phyloP scores from a whole-genome alignment of 2,113 vertebrate species.

The human (Homo sapiens) region DNA sequence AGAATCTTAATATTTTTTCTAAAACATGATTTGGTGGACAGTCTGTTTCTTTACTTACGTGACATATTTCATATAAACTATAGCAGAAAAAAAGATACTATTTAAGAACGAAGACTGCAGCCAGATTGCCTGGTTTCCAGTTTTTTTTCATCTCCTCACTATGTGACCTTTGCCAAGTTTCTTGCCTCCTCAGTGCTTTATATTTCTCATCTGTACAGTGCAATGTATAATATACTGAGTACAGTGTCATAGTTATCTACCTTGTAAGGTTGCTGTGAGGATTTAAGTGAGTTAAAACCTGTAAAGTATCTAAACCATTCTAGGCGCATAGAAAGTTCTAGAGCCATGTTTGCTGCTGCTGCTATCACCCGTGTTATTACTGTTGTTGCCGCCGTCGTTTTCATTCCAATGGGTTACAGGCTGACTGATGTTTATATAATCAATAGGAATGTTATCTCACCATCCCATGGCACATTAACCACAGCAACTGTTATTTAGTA shows the following conservation, averaged over 20 bases:
- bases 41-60: background rate
- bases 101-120: background rate
- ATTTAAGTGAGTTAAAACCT: background rate
- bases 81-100: background rate
- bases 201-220: background rate
- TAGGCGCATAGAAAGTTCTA: background rate
- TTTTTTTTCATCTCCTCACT: background rate
- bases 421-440: background rate
- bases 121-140: background rate
- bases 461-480: background rate
- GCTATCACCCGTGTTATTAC: background rate
- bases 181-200: background rate
- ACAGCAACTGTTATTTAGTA: constrained; percentile 13
- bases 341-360: background rate
- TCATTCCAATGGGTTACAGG: background rate
- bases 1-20: background rate
- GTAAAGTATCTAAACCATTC: background rate
- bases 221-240: background rate
- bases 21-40: background rate
- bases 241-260: background rate
- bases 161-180: background rate
- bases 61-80: background rate
- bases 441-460: background rate
- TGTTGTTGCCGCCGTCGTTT: background rate
- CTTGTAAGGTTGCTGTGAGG: background rate